Evolutionary conservation across 2,797 vertebrate species (phyloP).

Genomic region (Telmatherina bonti): DNA sequence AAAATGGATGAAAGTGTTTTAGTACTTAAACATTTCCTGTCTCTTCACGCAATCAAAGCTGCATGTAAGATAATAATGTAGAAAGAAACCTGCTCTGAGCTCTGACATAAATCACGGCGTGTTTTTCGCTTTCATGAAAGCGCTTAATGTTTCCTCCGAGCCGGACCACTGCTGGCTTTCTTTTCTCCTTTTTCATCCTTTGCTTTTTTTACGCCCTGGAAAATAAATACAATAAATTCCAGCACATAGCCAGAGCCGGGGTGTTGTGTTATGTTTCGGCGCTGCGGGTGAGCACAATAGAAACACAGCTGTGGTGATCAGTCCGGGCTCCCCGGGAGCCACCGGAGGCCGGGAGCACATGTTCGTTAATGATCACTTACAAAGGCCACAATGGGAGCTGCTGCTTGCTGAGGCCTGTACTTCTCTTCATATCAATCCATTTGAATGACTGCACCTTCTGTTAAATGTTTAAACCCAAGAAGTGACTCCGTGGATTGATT

Average conservation of each 20-base stretch:
- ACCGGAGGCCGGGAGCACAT: conserved; percentile 73
- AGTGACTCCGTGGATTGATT: conserved; percentile 63
- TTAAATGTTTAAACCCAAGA: conserved; percentile 73
- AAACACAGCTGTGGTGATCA: conserved; percentile 77
- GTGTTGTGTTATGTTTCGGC: conserved; percentile 75
- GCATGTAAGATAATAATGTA: conserved; percentile 35
- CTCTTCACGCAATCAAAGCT: conserved; percentile 16
- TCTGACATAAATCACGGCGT: conserved; percentile 45
- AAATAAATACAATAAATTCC: conserved; percentile 78
- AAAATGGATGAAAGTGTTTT: not conserved
- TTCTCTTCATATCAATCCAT: conserved; percentile 64
- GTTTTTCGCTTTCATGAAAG: conserved; percentile 38
- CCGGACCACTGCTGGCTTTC: conserved; percentile 8
- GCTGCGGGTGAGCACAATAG: conserved; percentile 70
- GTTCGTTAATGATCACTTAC: conserved; percentile 82
- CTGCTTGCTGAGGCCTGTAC: conserved; percentile 66
- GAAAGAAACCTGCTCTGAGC: conserved; percentile 27
- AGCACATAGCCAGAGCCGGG: conserved; percentile 56
- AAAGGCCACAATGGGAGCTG: conserved; percentile 74
- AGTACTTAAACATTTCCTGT: conserved; percentile 1
- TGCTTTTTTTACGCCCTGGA: conserved; percentile 52
- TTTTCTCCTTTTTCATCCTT: conserved; percentile 26
- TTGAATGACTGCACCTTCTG: conserved; percentile 72
- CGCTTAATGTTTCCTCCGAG: conserved; percentile 21
- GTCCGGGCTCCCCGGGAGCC: conserved; percentile 71